Evolutionary conservation across 2,113 vertebrate species (phyloP).

Genomic region (Gadus chalcogrammus): DNA sequence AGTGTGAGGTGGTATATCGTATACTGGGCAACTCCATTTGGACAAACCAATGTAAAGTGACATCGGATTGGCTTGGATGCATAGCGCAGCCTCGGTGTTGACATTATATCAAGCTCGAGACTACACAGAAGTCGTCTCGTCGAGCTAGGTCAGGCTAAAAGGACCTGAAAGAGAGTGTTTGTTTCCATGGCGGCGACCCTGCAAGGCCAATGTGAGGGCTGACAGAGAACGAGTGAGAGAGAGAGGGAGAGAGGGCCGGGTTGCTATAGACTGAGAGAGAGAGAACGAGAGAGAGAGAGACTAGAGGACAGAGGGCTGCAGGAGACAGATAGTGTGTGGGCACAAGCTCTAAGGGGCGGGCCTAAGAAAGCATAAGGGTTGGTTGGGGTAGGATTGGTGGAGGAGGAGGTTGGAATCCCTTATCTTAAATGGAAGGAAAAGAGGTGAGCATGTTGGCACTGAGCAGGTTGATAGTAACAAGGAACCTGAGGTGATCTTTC

Average conservation of each 20-base stretch:
- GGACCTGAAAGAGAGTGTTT: constrained; percentile 60
- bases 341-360: constrained; percentile 41
- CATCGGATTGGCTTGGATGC: constrained; percentile 23
- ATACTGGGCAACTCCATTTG: no score
- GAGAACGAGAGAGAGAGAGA: constrained; percentile 48
- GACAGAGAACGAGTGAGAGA: constrained; percentile 31
- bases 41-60: constrained; percentile 1
- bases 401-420: constrained; percentile 45
- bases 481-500: constrained; percentile 32
- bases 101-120: constrained; percentile 36
- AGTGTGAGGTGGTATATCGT: constrained; percentile 3
- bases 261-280: constrained; percentile 36
- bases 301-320: constrained; percentile 34
- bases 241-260: background rate
- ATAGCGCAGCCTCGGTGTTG: constrained; percentile 29
- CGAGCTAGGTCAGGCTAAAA: constrained; percentile 51
- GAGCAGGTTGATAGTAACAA: constrained; percentile 75
- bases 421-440: constrained; percentile 60
- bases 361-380: constrained; percentile 53
- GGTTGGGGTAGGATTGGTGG: constrained; percentile 50
- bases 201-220: constrained; percentile 32
- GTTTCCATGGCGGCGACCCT: constrained; percentile 47
- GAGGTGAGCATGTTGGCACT: constrained; percentile 74
- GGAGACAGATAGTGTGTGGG: constrained; percentile 14
- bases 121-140: constrained; percentile 32